Evolutionary conservation across 2,113 vertebrate genomes (phyloP).

Genomic region (Butorides virescens): DNA sequence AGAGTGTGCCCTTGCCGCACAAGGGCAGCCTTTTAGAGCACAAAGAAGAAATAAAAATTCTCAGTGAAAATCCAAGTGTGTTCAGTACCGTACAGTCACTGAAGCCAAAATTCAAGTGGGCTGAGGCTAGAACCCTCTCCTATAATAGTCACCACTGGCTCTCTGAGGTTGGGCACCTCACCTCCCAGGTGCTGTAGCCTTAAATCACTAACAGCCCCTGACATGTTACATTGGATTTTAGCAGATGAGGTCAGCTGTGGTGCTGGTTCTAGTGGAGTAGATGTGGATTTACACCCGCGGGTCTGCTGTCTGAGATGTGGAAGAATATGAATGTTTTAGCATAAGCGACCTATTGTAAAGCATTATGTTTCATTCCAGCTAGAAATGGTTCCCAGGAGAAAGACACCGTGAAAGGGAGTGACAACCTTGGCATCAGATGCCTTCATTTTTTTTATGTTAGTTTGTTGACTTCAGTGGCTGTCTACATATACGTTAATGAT

Average conservation of each 20-base stretch:
- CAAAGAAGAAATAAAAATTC: neutral
- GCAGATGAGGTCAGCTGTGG: neutral
- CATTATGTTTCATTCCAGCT: conserved; percentile 49
- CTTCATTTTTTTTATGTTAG: neutral
- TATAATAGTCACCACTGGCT: neutral
- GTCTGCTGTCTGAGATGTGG: neutral
- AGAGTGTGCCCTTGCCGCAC: neutral
- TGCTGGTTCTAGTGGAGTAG: neutral
- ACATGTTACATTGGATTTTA: neutral
- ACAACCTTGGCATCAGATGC: conserved; percentile 25
- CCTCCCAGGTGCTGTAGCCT: neutral
- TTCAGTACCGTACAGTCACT: neutral
- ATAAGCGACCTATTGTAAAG: neutral
- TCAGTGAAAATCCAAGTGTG: neutral
- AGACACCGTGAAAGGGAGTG: conserved; percentile 64
- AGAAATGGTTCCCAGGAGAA: conserved; percentile 64
- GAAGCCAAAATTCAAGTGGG: neutral
- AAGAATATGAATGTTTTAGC: neutral
- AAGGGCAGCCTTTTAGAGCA: neutral
- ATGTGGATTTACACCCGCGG: neutral
- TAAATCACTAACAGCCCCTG: neutral
- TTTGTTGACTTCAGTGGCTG: neutral
- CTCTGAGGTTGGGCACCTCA: neutral
- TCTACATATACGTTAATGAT: conserved; percentile 1
- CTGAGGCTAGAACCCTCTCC: neutral